Percentiles rank a stretch among this genome's conserved stretches.
Conservation (phyloP, 2,888 invertebrate species). For the Phaonia tiefii region DNA sequence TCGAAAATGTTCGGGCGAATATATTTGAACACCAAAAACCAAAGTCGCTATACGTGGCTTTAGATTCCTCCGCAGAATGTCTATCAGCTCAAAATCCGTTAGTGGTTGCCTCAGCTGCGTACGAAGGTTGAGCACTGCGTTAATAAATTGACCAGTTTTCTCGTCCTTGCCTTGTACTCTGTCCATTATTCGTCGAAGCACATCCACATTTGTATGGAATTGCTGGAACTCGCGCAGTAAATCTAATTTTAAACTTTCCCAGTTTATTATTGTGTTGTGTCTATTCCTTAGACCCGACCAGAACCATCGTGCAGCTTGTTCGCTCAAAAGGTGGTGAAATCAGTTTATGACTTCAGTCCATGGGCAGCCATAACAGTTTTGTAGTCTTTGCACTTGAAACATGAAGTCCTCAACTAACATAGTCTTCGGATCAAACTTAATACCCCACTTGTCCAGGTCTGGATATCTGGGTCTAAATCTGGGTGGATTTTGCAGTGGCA, state of each 20-base stretch:
- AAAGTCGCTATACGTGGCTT: not conserved
- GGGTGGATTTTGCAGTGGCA: not conserved
- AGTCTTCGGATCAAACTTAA: not conserved
- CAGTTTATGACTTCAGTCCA: conserved; percentile 9
- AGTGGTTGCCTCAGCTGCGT: conserved; percentile 15
- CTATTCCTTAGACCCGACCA: not conserved
- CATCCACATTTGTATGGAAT: conserved; percentile 23
- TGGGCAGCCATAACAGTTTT: conserved; percentile 4
- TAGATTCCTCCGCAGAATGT: conserved; percentile 18
- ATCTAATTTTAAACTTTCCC: conserved; percentile 5
- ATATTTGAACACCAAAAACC: not conserved
- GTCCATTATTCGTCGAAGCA: conserved; percentile 30
- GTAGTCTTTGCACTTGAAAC: not conserved
- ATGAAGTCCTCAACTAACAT: not conserved
- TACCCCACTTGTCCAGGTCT: not conserved
- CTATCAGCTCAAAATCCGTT: conserved; percentile 21
- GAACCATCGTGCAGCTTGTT: not conserved
- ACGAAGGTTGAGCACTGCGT: conserved; percentile 21
- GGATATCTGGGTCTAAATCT: no score
- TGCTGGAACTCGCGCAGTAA: conserved; percentile 14
- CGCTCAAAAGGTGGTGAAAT: conserved; percentile 10
- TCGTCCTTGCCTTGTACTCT: conserved; percentile 6
- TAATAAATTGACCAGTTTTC: conserved; percentile 19
- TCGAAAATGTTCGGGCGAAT: conserved; percentile 4
- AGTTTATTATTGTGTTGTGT: not conserved